Evolutionary conservation across 2,888 invertebrate species (phyloP).

Genomic region (Dichetophora obliterata): DNA sequence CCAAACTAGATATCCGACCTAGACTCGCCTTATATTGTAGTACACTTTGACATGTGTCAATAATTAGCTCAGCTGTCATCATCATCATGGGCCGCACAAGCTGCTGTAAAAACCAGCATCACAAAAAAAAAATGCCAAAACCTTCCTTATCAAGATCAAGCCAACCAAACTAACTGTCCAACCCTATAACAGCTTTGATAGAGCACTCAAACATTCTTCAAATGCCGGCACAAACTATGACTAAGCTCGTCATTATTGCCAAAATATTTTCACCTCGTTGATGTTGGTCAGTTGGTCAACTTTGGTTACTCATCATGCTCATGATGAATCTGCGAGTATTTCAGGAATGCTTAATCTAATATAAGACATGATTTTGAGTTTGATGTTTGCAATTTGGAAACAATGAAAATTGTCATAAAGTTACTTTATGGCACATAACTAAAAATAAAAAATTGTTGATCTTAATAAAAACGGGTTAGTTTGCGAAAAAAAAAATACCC

Average conservation of each 20-base stretch:
- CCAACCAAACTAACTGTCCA: not conserved
- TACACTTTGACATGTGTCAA: conserved; percentile 34
- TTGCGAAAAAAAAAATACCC: conserved; percentile 53
- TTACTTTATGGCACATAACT: not conserved
- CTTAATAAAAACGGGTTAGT: not conserved
- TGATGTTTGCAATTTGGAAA: conserved; percentile 2
- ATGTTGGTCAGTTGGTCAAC: conserved; percentile 5
- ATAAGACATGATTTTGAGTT: not conserved
- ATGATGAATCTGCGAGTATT: not conserved
- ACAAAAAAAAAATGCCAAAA: not conserved
- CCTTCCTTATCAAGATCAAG: not conserved
- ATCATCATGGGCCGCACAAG: conserved; percentile 16
- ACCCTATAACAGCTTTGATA: not conserved
- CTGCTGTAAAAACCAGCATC: not conserved
- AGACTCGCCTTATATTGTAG: not conserved
- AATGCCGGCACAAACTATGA: conserved; percentile 2
- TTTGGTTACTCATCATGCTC: not conserved
- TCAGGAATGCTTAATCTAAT: conserved; percentile 10
- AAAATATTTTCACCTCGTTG: not conserved
- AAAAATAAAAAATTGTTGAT: not conserved
- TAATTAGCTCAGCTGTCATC: conserved; percentile 36
- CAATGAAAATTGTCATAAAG: conserved; percentile 33
- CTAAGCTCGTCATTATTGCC: not conserved
- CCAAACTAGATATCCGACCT: not conserved
- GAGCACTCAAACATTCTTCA: conserved; percentile 8